Evolutionary conservation across 2,113 vertebrate genomes (phyloP).

Genomic region (Hemibagrus wyckioides): DNA sequence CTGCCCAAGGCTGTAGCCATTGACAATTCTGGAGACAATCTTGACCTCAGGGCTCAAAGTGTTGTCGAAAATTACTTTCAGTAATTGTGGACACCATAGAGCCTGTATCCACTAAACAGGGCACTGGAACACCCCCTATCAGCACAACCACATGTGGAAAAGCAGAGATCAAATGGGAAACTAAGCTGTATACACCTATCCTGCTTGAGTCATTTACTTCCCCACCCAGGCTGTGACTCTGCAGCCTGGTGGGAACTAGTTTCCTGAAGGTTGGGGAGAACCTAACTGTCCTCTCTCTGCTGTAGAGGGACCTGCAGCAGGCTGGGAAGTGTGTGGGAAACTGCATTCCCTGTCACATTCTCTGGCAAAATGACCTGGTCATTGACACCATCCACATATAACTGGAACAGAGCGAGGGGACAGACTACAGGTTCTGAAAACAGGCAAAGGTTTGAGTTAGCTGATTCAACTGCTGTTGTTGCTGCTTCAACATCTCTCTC

Average conservation of each 20-base stretch:
- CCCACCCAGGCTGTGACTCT: slow-evolving; percentile 21
- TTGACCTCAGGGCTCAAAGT: slow-evolving; percentile 18
- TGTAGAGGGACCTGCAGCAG: accelerated
- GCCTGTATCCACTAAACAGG: slow-evolving; percentile 30
- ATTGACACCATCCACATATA: slow-evolving; percentile 20
- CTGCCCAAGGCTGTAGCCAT: slow-evolving; percentile 28
- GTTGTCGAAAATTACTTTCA: slow-evolving; percentile 19
- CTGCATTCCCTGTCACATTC: background rate
- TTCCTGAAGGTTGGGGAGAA: background rate
- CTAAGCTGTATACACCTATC: too few species aligned
- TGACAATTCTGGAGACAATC: background rate
- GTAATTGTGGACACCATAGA: slow-evolving; percentile 52
- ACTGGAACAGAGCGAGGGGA: accelerated
- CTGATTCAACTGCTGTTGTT: slow-evolving; percentile 42
- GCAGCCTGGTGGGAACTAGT: slow-evolving; percentile 32
- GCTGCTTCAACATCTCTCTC: too few species aligned
- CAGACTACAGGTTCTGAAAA: background rate
- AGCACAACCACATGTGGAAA: slow-evolving; percentile 25
- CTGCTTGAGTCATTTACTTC: background rate
- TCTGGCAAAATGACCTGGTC: background rate
- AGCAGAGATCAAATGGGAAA: background rate
- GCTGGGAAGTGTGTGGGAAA: too few species aligned
- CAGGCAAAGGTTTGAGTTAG: background rate
- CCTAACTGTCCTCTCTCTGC: too few species aligned
- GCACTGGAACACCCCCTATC: background rate